Base-by-base conservation (phyloP, 2,113 vertebrate species). In the Hippotragus niger region DNA sequence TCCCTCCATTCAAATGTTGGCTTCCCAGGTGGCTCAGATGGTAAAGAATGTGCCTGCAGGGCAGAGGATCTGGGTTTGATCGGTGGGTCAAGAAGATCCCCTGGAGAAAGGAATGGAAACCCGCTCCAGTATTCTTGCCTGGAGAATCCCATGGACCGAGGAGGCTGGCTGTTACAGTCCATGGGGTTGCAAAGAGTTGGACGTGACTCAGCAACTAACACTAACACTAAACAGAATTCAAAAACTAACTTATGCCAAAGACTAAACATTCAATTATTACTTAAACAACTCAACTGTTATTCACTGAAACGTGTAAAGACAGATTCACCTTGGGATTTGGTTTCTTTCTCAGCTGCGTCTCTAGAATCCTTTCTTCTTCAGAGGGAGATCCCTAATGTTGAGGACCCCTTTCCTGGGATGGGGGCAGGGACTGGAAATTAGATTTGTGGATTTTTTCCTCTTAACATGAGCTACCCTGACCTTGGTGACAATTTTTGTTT, bases 161-260 rank as follows among this genome's bases (percentile, higher is more conserved):
- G 71, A 76, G 40, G 11, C 36, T 76, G 71, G 23, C 13, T 27
- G 36, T 25, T 43, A 27, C 3, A 43, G 23, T 43, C 71, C 71
- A 43, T 15, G 23, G 71, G 40, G 36, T 27, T 14, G 12, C 21
- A 43, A 43, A 43, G 23, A 76, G 23, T 43, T 40, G 23, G 40
- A 76, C 23, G 0, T 1, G 12, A 43, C 40, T 76, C 40, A 43
- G 40, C 0, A 3, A 13, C 23, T 76, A 27, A 25, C 6, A 12
- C 9, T 71, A 36, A 74, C 23, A 14, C 71, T 43, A 43, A 43
- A 27, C 40, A 43, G 71, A 43, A 43, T 76, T 43, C 40, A 43
- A 43, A 76, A 76, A 14, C 71, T 43, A 76, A 43, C 23, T 76
- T 25, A 10, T 82, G 15, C 57, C 87, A 23, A 80, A 76, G 17